Base-by-base conservation (phyloP, 2,797 vertebrate species). In the Staurois parvus region DNA sequence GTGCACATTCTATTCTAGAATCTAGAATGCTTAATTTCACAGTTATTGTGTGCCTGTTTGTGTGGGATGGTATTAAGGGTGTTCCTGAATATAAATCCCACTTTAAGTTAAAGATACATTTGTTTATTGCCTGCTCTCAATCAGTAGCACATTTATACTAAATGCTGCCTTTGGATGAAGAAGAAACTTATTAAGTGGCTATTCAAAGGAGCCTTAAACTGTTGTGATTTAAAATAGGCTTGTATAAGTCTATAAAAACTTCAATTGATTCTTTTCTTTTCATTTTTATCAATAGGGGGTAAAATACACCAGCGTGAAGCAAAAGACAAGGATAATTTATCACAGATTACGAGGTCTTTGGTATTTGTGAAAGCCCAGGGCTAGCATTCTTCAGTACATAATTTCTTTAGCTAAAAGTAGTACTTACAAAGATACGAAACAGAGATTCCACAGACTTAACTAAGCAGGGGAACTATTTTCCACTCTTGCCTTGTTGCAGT, bases 221-320 rank as follows among this genome's bases (percentile, higher is more conserved):
- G 7, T 78, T 82, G 75, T 29, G 3, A 30, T 83, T 21, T 52
- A 87, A 72, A 86, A 68, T 77, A 88, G 78, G 72, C 78, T 68
- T 67, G 28, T 75, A 66, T 56, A 74, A 74, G 77, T 85, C 77
- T 76, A 81, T 85, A 85, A 85, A 80, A 85, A 85, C 77, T 88
- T 90, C 83, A 89, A 90, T 89, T 72, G 32, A 81, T 76, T n/a
- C 15, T 30, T 6, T 88, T 70, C 83, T 87, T 87, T 90, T 90
- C 88, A 87, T 89, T 78, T 85, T 30, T 29, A 88, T 74, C 52
- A 85, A 30, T 26, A 79, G 19, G 77, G 59, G 86, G 83, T 89
- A 89, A 91, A 82, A 76, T 62, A 88, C 26, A 21, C 7, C 37
- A 69, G 77, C 84, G 81, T 83, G 13, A 30, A 59, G 76, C 84